These are phyloP conservation scores for Drosophila repleta DNA, from an alignment of 1,140 invertebrate genomes.

Conservation along the genomic window DNA sequence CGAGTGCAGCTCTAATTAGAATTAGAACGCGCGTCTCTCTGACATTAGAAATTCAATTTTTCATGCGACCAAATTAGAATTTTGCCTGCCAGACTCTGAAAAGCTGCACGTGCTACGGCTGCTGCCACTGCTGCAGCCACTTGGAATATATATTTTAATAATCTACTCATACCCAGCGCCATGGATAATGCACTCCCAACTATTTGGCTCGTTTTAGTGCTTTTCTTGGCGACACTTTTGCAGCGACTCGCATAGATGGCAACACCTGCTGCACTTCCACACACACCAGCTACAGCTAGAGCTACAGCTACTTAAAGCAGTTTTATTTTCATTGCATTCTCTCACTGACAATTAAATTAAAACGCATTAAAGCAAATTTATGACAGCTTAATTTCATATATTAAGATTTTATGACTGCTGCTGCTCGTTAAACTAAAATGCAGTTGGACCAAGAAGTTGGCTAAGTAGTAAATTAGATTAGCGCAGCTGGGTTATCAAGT, in stretches of 20 bases:
- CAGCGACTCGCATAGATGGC: slow-evolving; percentile 9
- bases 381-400: slow-evolving; percentile 82
- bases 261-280: slow-evolving; percentile 53
- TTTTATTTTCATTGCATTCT: slow-evolving; percentile 75
- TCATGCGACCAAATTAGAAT: slow-evolving; percentile 61
- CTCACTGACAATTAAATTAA: slow-evolving; percentile 80
- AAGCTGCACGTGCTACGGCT: slow-evolving; percentile 24
- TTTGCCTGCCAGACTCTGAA: not conserved
- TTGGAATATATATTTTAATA: slow-evolving; percentile 71
- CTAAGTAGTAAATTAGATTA: slow-evolving; percentile 49
- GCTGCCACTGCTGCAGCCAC: not conserved
- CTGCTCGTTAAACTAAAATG: slow-evolving; percentile 42
- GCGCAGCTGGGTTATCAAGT: slow-evolving; percentile 62
- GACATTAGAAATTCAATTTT: slow-evolving; percentile 63
- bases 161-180: slow-evolving; percentile 44
- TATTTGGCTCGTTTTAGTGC: slow-evolving; percentile 38
- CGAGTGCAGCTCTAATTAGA: slow-evolving; percentile 76
- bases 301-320: slow-evolving; percentile 24
- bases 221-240: slow-evolving; percentile 41
- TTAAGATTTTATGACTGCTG: slow-evolving; percentile 73
- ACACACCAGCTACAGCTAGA: not conserved
- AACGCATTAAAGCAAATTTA: slow-evolving; percentile 80
- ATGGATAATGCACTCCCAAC: slow-evolving; percentile 52
- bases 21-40: slow-evolving; percentile 20
- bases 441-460: slow-evolving; percentile 16